Conservation (phyloP, 2,888 invertebrate species). For the Tetragnatha montana region DNA sequence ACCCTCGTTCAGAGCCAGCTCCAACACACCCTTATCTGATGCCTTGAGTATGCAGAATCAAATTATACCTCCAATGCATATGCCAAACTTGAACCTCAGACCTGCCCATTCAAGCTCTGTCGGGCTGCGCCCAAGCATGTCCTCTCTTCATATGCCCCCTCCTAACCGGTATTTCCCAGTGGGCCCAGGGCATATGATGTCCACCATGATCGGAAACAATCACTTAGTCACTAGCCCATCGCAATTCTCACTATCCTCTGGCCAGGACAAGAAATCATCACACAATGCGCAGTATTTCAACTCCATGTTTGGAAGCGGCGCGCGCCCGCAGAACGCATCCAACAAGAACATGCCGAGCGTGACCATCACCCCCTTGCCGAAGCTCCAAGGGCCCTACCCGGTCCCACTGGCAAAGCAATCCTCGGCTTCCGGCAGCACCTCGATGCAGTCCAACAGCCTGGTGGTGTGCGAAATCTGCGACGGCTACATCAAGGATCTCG, state of each 20-base stretch:
- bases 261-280: constrained; percentile 37
- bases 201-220: constrained; percentile 61
- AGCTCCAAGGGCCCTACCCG: constrained; percentile 64
- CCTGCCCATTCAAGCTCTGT: constrained; percentile 46
- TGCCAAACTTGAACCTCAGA: constrained; percentile 52
- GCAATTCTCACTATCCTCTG: constrained; percentile 51
- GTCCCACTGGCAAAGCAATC: constrained; percentile 43
- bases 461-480: constrained; percentile 98
- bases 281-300: constrained; percentile 12
- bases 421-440: constrained; percentile 2
- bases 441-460: constrained; percentile 75
- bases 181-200: constrained; percentile 36
- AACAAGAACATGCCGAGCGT: constrained; percentile 21
- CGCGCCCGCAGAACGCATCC: constrained; percentile 21
- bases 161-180: constrained; percentile 55
- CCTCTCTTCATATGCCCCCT: constrained; percentile 35
- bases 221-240: constrained; percentile 50
- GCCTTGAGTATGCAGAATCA: constrained; percentile 56
- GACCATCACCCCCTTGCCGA: constrained; percentile 55
- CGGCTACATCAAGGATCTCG: constrained; percentile 95
- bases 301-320: constrained; percentile 28
- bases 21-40: constrained; percentile 49
- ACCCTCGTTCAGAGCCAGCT: constrained; percentile 37
- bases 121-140: constrained; percentile 27
- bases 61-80: constrained; percentile 59